These are phyloP conservation scores for Agrenia bidenticulata DNA, from an alignment of 2,888 invertebrate genomes.

Conservation along the genomic window DNA sequence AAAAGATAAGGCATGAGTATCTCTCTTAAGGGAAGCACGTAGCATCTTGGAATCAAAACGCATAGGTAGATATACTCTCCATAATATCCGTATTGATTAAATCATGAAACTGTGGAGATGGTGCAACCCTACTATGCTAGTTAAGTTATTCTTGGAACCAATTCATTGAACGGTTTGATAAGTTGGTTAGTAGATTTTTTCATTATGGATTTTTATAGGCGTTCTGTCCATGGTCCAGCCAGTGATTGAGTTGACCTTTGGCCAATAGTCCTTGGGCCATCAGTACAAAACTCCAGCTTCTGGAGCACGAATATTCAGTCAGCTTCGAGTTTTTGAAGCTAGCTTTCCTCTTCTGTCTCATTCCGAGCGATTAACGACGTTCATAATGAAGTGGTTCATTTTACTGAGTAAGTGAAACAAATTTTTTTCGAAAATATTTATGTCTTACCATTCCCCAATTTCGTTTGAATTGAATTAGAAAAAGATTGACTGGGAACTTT, in stretches of 20 bases:
- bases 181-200: background rate
- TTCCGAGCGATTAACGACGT: background rate
- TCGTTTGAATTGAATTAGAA: background rate
- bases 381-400: conserved; percentile 37
- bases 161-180: background rate
- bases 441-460: conserved; percentile 1
- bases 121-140: no score
- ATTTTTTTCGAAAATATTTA: background rate
- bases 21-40: no score
- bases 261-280: conserved; percentile 24
- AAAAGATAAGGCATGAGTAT: no score
- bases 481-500: background rate
- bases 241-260: conserved; percentile 25
- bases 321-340: conserved; percentile 30
- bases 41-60: no score
- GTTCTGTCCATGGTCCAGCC: conserved; percentile 15
- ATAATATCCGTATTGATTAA: no score
- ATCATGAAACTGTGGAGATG: no score
- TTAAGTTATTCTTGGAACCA: background rate
- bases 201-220: background rate
- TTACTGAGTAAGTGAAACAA: conserved; percentile 33
- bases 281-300: conserved; percentile 21
- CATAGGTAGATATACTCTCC: no score
- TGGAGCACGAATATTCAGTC: conserved; percentile 20
- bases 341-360: conserved; percentile 21